Evolutionary conservation across 2,888 invertebrate species (phyloP), one percentile per base, ranked within the genome.

Genomic region (Hyalella azteca): DNA sequence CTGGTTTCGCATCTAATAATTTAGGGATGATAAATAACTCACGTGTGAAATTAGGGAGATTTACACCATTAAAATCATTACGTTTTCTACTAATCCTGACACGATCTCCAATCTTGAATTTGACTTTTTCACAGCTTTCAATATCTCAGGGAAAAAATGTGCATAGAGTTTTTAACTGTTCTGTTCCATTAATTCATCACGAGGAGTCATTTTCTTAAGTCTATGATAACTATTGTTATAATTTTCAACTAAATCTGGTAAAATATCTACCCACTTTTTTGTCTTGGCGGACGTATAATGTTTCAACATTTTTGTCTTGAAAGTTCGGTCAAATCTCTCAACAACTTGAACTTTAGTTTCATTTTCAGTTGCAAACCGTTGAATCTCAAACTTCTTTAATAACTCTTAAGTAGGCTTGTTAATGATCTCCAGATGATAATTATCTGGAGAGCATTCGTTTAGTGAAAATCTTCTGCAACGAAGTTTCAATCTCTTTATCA

Each of bases 261-360:
- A 41, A 39, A 75, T 40, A 75, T 75, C 19, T 15, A 40, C 36
- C 41, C 15, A 75, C 13, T 75, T 75, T n/a, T 40, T 40, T 2
- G 26, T 76, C 9, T 76, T 19, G 13, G 19, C 13, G 19, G 13
- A 2, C 3, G 76, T 76, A 22, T 45, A 76, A 41, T 76, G 22
- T 22, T 22, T 45, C 26, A 41, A 76, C 48, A 48, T 45, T 45
- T 2, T n/a, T 15, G 76, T 41, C 45, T 78, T 79, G 9, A 78
- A 36, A 26, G 84, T 85, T 49, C 80, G 75, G 36, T 85, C 83
- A 11, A 82, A 84, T 32, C 84, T 26, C 66, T 85, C 84, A 19
- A 81, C 45, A 2, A 84, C 41, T 3, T 81, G 77, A 0, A 73
- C 81, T 73, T 85, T 85, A 19, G 80, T 79, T 36, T 82, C 80